Evolutionary conservation across 2,888 invertebrate species (phyloP), one percentile per base, ranked within the genome.

Genomic region (Campopleginae sp.): DNA sequence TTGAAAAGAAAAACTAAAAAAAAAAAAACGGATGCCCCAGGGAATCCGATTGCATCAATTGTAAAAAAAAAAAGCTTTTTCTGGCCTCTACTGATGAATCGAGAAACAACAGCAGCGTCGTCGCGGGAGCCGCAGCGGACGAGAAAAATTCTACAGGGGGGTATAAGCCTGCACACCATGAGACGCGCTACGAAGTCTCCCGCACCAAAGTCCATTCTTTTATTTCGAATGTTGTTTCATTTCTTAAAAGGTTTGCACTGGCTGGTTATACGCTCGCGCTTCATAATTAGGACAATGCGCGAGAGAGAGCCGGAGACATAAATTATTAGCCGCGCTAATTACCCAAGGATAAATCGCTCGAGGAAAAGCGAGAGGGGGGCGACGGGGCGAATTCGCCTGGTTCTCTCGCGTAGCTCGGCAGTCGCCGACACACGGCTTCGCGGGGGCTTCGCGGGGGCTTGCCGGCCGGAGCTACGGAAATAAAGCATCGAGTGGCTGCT

Each of bases 291-390:
- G 90, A 91, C 93, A 93, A 93, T 93, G 93, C 92, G 92, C 46
- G 72, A 65, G 80, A 72, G 80, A 72, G 80, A 80, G 80, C 76
- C 68, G 61, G 88, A n/a, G n/a, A 90, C 93, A 93, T 93, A 93
- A 93, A 93, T 93, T 93, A 93, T 93, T 93, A 91, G 91, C 90
- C 90, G 91, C 90, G 91, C 93, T 93, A 93, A 93, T 93, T 93
- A 93, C 92, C 92, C 91, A 90, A 92, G 93, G 93, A 93, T 93
- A 93, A 93, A 93, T 93, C 93, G 93, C 92, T 91, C 82, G 85
- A 48, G 72, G 79, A 82, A 81, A 12, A 23, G n/a, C n/a, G 54
- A 58, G 58, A 58, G 58, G 58, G 12, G n/a, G n/a, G n/a, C n/a
- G n/a, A n/a, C n/a, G n/a, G n/a, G n/a, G n/a, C n/a, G n/a, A n/a